Percentiles rank a stretch among this genome's conserved stretches.
These are phyloP conservation scores for Parotia lawesii DNA, from an alignment of 2,113 vertebrate genomes.

Conservation along the genomic window DNA sequence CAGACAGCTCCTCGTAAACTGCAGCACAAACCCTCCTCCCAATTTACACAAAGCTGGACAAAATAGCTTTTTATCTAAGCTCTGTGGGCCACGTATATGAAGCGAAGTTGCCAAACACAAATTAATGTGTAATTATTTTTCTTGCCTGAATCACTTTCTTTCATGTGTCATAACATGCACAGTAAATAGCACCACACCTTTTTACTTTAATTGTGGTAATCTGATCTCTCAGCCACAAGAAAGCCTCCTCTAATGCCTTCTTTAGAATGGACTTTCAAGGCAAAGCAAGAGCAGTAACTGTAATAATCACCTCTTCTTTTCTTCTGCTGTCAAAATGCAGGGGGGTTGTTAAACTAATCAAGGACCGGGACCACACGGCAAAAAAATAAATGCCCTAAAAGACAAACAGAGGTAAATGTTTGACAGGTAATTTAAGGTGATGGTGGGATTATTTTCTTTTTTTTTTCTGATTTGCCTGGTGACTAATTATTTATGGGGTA, in stretches of 20 bases:
- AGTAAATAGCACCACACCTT: slow-evolving; percentile 80
- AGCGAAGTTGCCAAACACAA: slow-evolving; percentile 77
- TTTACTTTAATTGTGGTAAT: slow-evolving; percentile 77
- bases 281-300: slow-evolving; percentile 70
- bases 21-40: not conserved
- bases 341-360: slow-evolving; percentile 1
- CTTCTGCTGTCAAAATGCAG: slow-evolving; percentile 49
- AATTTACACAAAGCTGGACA: slow-evolving; percentile 61
- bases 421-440: slow-evolving; percentile 30
- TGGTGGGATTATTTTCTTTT: not conserved
- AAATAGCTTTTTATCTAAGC: slow-evolving; percentile 71
- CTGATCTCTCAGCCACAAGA: slow-evolving; percentile 75
- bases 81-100: slow-evolving; percentile 73
- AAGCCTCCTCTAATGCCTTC: slow-evolving; percentile 72
- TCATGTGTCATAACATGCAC: slow-evolving; percentile 81
- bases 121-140: slow-evolving; percentile 86
- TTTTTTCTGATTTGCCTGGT: slow-evolving; percentile 1
- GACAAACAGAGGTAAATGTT: not conserved
- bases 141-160: slow-evolving; percentile 81
- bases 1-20: not conserved
- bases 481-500: slow-evolving; percentile 56
- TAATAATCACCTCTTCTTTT: slow-evolving; percentile 60
- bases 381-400: slow-evolving; percentile 32
- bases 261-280: slow-evolving; percentile 73
- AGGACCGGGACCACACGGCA: slow-evolving; percentile 33